Evolutionary conservation across 2,113 vertebrate genomes (phyloP).

Genomic region (Heterocephalus glaber): DNA sequence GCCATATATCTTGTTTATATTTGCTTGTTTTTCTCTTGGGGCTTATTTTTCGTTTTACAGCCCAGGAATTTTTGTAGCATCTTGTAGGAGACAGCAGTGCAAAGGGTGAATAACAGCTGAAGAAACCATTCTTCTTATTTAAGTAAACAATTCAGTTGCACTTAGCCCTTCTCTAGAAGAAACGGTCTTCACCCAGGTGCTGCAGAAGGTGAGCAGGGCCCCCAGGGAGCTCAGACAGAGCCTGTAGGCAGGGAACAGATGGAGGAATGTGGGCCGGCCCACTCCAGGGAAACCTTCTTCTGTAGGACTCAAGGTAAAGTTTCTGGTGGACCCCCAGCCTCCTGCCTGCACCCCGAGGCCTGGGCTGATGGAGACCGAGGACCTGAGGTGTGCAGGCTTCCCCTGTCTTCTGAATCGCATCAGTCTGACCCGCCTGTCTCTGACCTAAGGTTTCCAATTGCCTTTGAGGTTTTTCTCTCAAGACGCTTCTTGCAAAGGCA

Average conservation of each 20-base stretch:
- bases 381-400: too few species aligned
- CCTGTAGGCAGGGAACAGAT: not conserved
- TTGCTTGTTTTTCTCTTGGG: not conserved
- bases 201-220: not conserved
- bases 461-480: not conserved
- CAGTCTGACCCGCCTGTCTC: fast-evolving
- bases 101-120: not conserved
- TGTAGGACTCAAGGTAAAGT: too few species aligned
- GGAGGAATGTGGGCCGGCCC: fast-evolving
- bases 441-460: not conserved
- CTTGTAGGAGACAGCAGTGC: not conserved
- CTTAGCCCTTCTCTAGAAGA: fast-evolving
- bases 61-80: not conserved
- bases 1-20: fast-evolving
- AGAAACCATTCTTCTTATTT: not conserved
- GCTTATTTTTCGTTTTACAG: not conserved
- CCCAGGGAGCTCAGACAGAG: not conserved
- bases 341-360: not conserved
- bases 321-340: fast-evolving
- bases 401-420: not conserved
- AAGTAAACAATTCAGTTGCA: not conserved
- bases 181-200: not conserved
- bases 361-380: too few species aligned
- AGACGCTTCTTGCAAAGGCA: not conserved
- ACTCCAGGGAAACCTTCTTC: not conserved